Evolutionary conservation across 2,888 invertebrate species (phyloP).

Genomic region (Notodonta dromedarius): DNA sequence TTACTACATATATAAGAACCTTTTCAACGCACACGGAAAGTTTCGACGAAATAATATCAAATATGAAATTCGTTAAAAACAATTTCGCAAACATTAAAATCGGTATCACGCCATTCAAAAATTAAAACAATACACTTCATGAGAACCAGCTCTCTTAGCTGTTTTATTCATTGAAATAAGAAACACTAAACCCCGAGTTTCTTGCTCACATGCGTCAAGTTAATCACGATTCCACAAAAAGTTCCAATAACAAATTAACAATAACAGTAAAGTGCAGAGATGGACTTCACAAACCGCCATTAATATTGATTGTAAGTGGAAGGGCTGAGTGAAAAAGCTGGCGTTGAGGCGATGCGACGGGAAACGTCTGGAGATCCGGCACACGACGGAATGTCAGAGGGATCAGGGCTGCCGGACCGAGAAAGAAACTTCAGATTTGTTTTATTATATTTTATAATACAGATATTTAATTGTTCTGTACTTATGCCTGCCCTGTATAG

Average conservation of each 20-base stretch:
- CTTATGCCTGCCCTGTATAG: no score
- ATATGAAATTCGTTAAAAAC: no score
- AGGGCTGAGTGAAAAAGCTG: slow-evolving; percentile 4
- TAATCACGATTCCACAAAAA: slow-evolving; percentile 3
- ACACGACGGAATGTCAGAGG: slow-evolving; percentile 63
- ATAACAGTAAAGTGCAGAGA: background rate
- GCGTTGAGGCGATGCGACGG: slow-evolving; percentile 44
- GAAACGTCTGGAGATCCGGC: slow-evolving; percentile 55
- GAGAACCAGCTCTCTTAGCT: background rate
- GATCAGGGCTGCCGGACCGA: slow-evolving; percentile 21
- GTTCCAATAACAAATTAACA: slow-evolving; percentile 5
- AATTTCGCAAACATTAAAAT: no score
- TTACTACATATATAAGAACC: no score
- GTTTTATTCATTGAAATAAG: background rate
- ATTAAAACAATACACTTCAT: background rate
- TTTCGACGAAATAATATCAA: no score
- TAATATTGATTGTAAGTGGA: slow-evolving; percentile 11
- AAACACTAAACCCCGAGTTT: background rate
- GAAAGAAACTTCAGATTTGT: background rate
- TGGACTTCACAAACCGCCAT: slow-evolving; percentile 4
- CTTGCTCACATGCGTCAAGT: background rate
- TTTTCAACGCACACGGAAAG: no score
- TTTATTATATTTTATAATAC: no score
- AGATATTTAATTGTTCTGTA: no score
- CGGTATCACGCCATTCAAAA: background rate